A percentile compares a stretch with the other conserved stretches of the same genome.
These are phyloP conservation scores for Grammomys surdaster DNA, from an alignment of 2,113 vertebrate species.

Conservation along the genomic window DNA sequence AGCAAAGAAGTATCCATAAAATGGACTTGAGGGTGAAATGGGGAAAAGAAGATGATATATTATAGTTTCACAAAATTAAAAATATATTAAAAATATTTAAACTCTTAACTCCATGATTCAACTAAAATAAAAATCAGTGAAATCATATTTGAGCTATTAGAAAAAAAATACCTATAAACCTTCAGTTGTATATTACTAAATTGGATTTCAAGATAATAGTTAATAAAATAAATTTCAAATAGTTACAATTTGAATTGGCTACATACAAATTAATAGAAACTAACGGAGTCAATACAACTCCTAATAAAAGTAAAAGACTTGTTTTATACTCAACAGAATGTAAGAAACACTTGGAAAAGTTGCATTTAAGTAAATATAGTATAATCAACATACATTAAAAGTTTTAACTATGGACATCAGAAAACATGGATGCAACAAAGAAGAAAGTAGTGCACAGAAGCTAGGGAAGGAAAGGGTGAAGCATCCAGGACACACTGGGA, in stretches of 20 bases:
- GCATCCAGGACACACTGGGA: neutral
- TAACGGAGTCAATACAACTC: neutral
- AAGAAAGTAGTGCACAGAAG: neutral
- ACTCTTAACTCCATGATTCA: neutral
- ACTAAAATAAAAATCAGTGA: neutral
- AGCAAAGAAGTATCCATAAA: neutral
- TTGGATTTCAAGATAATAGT: neutral
- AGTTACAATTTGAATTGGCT: neutral
- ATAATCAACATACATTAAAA: neutral
- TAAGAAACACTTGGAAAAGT: neutral
- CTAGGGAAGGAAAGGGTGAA: neutral
- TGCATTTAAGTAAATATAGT: neutral
- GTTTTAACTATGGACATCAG: neutral
- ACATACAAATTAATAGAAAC: neutral
- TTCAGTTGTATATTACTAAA: neutral
- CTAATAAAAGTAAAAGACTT: neutral
- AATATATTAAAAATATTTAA: neutral
- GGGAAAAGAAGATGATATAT: neutral
- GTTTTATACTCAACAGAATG: neutral
- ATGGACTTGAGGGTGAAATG: neutral
- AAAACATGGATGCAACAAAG: neutral
- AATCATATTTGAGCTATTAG: neutral
- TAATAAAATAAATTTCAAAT: conserved; percentile 9
- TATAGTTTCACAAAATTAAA: neutral
- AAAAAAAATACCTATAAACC: neutral